phyloP scores from a whole-genome alignment of 2,113 vertebrate genomes.

The Nannospalax galili region DNA sequence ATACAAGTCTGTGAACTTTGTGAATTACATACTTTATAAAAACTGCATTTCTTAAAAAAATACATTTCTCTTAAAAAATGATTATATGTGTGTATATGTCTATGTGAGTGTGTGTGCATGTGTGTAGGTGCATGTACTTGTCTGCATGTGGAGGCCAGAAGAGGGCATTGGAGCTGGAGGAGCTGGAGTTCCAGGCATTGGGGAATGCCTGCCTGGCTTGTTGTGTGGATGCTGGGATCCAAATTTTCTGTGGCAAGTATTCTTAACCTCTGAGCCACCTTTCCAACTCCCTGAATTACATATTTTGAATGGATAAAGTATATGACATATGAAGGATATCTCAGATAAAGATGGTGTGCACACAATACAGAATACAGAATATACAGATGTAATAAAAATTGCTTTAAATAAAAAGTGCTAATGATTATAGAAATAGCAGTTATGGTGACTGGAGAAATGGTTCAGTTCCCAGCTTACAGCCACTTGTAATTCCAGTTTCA shows the following conservation, averaged over 20 bases:
- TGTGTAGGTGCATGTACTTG: neutral
- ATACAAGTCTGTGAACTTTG: neutral
- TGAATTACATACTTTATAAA: neutral
- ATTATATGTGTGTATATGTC: neutral
- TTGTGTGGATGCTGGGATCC: neutral
- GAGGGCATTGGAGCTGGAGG: neutral
- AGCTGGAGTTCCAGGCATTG: neutral
- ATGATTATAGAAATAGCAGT: no score
- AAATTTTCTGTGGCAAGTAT: no score
- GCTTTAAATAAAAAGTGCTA: no score
- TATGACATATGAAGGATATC: neutral
- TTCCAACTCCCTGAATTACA: neutral
- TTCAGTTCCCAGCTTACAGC: no score
- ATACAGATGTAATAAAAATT: no score
- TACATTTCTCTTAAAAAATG: no score
- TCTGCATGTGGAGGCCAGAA: neutral
- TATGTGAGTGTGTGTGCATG: neutral
- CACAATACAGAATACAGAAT: no score
- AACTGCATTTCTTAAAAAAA: neutral
- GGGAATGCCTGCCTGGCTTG: neutral
- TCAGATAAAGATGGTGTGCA: neutral
- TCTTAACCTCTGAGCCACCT: neutral
- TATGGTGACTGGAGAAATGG: no score
- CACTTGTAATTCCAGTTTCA: no score
- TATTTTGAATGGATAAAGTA: neutral